Evolutionary conservation across 2,888 invertebrate genomes (phyloP).

Genomic region (Zelleria hepariella): DNA sequence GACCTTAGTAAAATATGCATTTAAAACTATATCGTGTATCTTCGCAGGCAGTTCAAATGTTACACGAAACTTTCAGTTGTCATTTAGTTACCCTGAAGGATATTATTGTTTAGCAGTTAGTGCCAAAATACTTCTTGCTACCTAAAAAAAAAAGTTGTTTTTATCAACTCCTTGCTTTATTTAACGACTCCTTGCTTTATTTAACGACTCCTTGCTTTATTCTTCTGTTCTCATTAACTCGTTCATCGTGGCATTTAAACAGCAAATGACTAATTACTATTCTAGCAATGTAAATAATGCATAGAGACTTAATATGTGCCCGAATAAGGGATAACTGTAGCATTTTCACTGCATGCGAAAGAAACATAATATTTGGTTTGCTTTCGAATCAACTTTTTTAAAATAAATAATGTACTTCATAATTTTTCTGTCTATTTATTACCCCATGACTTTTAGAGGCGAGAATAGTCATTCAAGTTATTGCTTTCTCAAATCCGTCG

Average conservation of each 20-base stretch:
- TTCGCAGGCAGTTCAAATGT: constrained; percentile 49
- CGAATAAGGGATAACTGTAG: constrained; percentile 17
- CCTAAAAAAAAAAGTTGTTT: not conserved
- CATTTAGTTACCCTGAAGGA: not conserved
- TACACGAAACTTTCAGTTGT: constrained; percentile 14
- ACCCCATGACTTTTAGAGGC: too few relatives aligned
- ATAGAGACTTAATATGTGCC: not conserved
- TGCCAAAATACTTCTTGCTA: constrained; percentile 27
- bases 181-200: too few relatives aligned
- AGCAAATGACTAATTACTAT: not conserved
- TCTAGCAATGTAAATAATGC: not conserved
- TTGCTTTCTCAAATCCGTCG: too few relatives aligned
- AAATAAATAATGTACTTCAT: constrained; percentile 11
- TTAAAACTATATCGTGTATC: constrained; percentile 35
- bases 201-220: not conserved
- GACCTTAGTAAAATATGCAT: constrained; percentile 44
- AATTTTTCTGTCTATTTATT: not conserved
- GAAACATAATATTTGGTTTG: constrained; percentile 58
- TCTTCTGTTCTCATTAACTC: too few relatives aligned
- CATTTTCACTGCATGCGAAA: constrained; percentile 63
- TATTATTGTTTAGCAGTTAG: constrained; percentile 22
- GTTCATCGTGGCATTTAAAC: not conserved
- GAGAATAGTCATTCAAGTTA: too few relatives aligned
- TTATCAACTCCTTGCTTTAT: not conserved
- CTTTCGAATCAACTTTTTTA: constrained; percentile 61